Conservation (phyloP, 2,888 invertebrate genomes). For the Thymelicus acteon region DNA sequence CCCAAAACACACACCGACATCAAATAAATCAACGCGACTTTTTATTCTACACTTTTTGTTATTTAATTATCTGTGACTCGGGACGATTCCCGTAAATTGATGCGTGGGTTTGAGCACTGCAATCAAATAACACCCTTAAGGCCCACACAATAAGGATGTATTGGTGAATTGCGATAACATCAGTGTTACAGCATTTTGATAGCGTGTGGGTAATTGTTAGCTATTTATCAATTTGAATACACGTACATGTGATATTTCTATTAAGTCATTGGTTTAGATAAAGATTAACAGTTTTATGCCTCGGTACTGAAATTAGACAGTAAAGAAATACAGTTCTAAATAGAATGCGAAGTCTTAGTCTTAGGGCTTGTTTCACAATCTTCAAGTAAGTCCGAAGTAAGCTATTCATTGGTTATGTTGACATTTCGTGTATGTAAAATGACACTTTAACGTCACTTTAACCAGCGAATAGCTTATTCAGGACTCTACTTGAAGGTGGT, state of each 20-base stretch:
- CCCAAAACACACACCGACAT: conserved; percentile 47
- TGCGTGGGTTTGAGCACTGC: conserved; percentile 50
- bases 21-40: conserved; percentile 60
- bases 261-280: conserved; percentile 23
- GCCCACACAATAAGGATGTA: conserved; percentile 20
- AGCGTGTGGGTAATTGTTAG: conserved; percentile 40
- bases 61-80: conserved; percentile 75
- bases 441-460: too few relatives aligned
- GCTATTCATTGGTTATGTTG: too few relatives aligned
- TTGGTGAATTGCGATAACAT: conserved; percentile 42
- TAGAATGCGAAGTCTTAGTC: background rate
- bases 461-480: too few relatives aligned
- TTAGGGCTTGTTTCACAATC: too few relatives aligned
- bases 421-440: too few relatives aligned
- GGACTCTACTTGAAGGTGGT: too few relatives aligned
- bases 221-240: conserved; percentile 28
- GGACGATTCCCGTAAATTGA: conserved; percentile 64
- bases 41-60: conserved; percentile 65
- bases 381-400: too few relatives aligned
- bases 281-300: background rate
- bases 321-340: background rate
- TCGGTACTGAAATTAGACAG: too few relatives aligned
- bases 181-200: conserved; percentile 39
- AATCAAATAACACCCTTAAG: conserved; percentile 35
- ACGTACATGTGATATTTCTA: conserved; percentile 28